A percentile compares a stretch with the other conserved stretches of the same genome.
These are phyloP conservation scores for Coregonus suidteri DNA, from an alignment of 2,797 vertebrate genomes.

Conservation along the genomic window DNA sequence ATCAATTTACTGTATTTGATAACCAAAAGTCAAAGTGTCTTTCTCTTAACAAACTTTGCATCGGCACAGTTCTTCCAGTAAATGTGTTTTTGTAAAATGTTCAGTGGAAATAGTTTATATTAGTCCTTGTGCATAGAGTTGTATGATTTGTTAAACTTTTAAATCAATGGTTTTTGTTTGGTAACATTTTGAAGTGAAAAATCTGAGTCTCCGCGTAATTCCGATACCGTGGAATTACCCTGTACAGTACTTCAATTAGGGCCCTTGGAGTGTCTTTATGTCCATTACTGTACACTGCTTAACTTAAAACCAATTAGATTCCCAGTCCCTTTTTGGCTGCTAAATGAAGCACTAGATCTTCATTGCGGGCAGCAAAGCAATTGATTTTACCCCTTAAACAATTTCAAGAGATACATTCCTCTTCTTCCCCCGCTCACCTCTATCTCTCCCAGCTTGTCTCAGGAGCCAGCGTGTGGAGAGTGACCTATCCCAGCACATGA, in stretches of 20 bases:
- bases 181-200: too few relatives aligned
- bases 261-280: conserved; percentile 50
- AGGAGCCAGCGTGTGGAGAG: conserved; percentile 71
- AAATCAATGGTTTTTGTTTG: too few relatives aligned
- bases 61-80: too few relatives aligned
- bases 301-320: conserved; percentile 91
- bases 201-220: too few relatives aligned
- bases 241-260: conserved; percentile 12
- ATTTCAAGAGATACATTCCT: conserved; percentile 95
- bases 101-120: too few relatives aligned
- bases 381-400: conserved; percentile 92
- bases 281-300: conserved; percentile 81
- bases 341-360: conserved; percentile 93
- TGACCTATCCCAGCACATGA: conserved; percentile 87
- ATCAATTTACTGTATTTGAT: too few relatives aligned
- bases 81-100: too few relatives aligned
- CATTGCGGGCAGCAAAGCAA: conserved; percentile 85
- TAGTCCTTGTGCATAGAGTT: too few relatives aligned
- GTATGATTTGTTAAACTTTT: too few relatives aligned
- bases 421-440: conserved; percentile 47
- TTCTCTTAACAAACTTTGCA: too few relatives aligned
- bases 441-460: conserved; percentile 56
- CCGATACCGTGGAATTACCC: too few relatives aligned
- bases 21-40: too few relatives aligned
- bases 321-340: conserved; percentile 74